Base-by-base conservation (phyloP, 2,888 invertebrate species). In the Protophormia terraenovae region DNA sequence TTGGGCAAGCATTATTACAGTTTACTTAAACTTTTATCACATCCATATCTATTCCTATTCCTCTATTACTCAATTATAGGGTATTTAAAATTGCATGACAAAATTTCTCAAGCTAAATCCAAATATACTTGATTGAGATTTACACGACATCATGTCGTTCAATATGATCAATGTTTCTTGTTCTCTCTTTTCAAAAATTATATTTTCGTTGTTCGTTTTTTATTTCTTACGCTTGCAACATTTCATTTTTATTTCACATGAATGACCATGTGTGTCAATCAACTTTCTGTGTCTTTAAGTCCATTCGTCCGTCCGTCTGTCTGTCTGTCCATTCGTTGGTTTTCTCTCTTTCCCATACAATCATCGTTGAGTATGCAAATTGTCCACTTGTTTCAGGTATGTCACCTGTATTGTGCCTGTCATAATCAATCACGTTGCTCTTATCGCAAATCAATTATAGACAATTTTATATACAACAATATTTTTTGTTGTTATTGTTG, bases 391-490 rank as follows among this genome's bases (percentile, higher is more conserved):
- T 75, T 73, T 50, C 24, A 72, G 77, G 78, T 75, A 82, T 85
- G 85, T 85, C 85, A 85, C 85, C 82, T 85, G 85, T 76, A 79
- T 71, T 82, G 78, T 71, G 85, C 64, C 79, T 87, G 87, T 87
- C 87, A 87, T 84, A 87, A 87, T 87, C 87, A 84, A 87, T 87
- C 87, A 87, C 84, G 71, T 83, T 79, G 64, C 75, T 80, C 81
- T 84, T 83, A 86, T 80, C 87, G 77, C 79, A 82, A 87, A 87
- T 87, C 87, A 87, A 86, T 87, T 87, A 86, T 81, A 71, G 78
- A 62, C 71, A 83, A 79, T 81, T 72, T 73, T 67, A 58, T 69
- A 53, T 55, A 55, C 45, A 55, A 75, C 7, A 53, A 32, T n/a
- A 10, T 6, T 60, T 76, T 38, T 64, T 58, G 24, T 64, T 29